These are phyloP conservation scores for Willisornis vidua DNA, from an alignment of 2,113 vertebrate species.

Conservation along the genomic window DNA sequence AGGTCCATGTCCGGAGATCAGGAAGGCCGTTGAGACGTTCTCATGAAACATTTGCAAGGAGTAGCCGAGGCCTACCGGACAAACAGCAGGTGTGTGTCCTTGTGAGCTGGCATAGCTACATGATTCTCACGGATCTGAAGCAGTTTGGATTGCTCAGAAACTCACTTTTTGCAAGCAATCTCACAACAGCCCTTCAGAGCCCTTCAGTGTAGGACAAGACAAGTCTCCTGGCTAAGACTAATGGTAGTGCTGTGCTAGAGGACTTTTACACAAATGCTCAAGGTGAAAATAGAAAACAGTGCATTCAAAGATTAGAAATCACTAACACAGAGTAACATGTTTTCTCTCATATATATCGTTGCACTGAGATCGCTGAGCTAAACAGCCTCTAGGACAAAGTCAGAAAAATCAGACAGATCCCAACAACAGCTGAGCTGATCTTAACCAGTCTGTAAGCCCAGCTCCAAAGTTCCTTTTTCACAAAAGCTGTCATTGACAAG, in stretches of 20 bases:
- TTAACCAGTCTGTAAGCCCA: not conserved
- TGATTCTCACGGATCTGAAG: too few species aligned
- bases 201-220: not conserved
- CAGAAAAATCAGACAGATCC: not conserved
- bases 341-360: not conserved
- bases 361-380: not conserved
- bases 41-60: too few species aligned
- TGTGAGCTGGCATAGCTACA: too few species aligned
- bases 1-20: too few species aligned
- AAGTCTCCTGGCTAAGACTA: not conserved
- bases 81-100: too few species aligned
- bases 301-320: not conserved
- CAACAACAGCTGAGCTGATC: not conserved
- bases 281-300: not conserved
- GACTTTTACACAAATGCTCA: not conserved
- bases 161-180: too few species aligned
- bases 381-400: not conserved
- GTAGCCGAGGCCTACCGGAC: too few species aligned
- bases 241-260: not conserved
- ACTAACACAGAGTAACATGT: not conserved
- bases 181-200: not conserved
- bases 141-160: too few species aligned
- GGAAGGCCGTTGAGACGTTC: too few species aligned
- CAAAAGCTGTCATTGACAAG: not conserved
- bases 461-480: not conserved